A percentile compares a stretch with the other conserved stretches of the same genome.
Evolutionary conservation across 1,140 invertebrate species (phyloP).

Genomic region (Leptinotarsa lineolata): DNA sequence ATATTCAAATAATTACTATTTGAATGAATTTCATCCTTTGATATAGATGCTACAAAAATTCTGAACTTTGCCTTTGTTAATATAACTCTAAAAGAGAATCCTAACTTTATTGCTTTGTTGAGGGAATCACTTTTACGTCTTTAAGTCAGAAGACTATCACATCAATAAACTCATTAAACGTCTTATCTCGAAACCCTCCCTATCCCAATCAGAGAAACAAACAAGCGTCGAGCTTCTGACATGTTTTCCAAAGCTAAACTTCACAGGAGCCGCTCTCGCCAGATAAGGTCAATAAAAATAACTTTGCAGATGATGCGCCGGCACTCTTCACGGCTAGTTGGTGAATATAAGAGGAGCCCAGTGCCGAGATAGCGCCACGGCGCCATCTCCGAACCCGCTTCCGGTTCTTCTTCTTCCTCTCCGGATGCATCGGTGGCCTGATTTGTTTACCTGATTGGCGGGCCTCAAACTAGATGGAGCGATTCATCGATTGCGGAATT

Average conservation of each 20-base stretch:
- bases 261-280: not conserved
- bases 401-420: constrained; percentile 17
- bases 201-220: not conserved
- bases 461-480: not conserved
- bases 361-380: constrained; percentile 16
- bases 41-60: too few relatives aligned
- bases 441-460: not conserved
- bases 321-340: constrained; percentile 16
- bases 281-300: constrained; percentile 25
- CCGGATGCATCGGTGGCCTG: constrained; percentile 1
- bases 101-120: too few relatives aligned
- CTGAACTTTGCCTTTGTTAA: too few relatives aligned
- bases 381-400: constrained; percentile 12
- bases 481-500: not conserved
- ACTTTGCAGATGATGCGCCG: constrained; percentile 18
- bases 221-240: not conserved
- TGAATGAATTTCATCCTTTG: too few relatives aligned
- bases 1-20: too few relatives aligned
- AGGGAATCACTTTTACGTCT: too few relatives aligned
- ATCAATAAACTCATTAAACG: constrained; percentile 6
- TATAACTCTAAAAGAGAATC: too few relatives aligned
- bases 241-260: constrained; percentile 1
- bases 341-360: constrained; percentile 12
- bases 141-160: not conserved
- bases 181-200: constrained; percentile 7